These are phyloP conservation scores for Drosophila biarmipes DNA, from an alignment of 1,140 invertebrate species.

Conservation along the genomic window DNA sequence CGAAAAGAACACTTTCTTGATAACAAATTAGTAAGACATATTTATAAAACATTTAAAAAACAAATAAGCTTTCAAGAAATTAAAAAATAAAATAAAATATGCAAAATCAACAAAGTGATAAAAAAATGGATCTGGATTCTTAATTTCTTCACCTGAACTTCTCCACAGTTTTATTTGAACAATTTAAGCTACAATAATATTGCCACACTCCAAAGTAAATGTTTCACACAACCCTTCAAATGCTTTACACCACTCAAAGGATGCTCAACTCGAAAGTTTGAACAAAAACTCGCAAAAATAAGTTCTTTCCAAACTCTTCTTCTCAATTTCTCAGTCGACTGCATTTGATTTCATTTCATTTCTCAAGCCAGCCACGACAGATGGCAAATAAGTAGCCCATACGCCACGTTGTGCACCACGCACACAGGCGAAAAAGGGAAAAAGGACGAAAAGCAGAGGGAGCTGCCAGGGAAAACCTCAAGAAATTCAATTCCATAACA, in stretches of 20 bases:
- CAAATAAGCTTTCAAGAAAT: too few species aligned
- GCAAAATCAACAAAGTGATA: too few species aligned
- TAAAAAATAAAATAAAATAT: too few species aligned
- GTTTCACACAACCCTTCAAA: not conserved
- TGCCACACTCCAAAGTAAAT: not conserved
- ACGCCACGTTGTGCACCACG: constrained; percentile 44
- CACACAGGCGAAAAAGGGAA: not conserved
- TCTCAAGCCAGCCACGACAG: constrained; percentile 55
- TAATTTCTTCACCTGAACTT: too few species aligned
- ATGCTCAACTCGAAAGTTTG: constrained; percentile 22
- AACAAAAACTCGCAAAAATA: constrained; percentile 13
- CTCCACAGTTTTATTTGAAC: too few species aligned
- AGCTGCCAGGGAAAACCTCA: constrained; percentile 28
- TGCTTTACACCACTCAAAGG: constrained; percentile 29
- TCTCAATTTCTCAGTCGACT: constrained; percentile 66
- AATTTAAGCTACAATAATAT: not conserved
- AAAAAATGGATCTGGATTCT: too few species aligned
- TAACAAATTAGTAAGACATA: too few species aligned
- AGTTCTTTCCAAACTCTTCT: constrained; percentile 44
- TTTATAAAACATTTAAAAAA: too few species aligned
- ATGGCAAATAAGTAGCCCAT: constrained; percentile 72
- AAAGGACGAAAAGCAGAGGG: constrained; percentile 1
- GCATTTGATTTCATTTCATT: constrained; percentile 71
- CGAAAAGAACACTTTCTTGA: too few species aligned
- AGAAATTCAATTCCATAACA: constrained; percentile 76